phyloP scores from a whole-genome alignment of 2,888 invertebrate genomes.

The Calliscelio sp. region DNA sequence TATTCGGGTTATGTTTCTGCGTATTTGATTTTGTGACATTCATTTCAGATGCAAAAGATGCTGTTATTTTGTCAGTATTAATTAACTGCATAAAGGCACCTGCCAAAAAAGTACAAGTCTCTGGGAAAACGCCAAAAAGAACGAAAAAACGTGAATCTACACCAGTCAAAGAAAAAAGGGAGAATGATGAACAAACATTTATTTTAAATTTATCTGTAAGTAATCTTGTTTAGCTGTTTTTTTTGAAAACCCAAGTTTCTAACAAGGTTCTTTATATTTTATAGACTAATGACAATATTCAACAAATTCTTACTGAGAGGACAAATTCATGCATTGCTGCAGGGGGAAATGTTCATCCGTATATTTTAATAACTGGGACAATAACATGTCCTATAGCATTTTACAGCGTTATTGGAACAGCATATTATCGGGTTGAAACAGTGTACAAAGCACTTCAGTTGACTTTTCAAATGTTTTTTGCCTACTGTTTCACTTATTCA shows the following conservation, averaged over 20 bases:
- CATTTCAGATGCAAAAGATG: conserved; percentile 4
- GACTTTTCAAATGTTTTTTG: conserved; percentile 1
- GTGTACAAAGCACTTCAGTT: neutral
- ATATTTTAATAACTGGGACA: conserved; percentile 6
- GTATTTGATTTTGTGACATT: too few species aligned
- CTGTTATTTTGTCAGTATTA: neutral
- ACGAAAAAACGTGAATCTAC: too few species aligned
- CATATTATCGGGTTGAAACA: neutral
- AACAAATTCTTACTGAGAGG: conserved; percentile 1
- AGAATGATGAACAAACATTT: neutral
- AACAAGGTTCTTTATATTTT: neutral
- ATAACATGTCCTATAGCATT: neutral
- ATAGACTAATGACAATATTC: neutral
- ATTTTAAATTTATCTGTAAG: neutral
- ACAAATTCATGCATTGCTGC: neutral
- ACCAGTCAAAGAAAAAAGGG: neutral
- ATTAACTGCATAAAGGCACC: neutral
- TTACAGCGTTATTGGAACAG: neutral
- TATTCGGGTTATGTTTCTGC: too few species aligned
- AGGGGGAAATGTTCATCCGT: neutral
- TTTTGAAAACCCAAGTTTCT: neutral
- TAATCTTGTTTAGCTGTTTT: neutral
- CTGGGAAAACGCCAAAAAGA: neutral
- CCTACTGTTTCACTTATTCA: neutral
- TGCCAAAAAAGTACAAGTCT: neutral